A percentile compares a stretch with the other conserved stretches of the same genome.
Conservation (phyloP, 2,888 invertebrate genomes). For the Pyrgus malvae region DNA sequence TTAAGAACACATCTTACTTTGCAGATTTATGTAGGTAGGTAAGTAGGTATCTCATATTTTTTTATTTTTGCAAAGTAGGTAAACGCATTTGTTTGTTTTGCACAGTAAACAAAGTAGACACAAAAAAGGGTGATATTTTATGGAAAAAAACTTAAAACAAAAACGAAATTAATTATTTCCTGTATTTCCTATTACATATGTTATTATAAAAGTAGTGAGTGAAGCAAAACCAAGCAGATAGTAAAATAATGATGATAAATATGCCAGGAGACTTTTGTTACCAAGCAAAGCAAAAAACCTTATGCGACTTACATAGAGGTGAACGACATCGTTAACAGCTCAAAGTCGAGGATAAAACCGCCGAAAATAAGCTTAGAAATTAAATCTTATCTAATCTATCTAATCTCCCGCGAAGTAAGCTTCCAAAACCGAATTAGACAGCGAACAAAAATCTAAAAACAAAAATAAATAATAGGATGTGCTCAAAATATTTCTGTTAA, state of each 20-base stretch:
- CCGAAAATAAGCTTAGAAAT: constrained; percentile 32
- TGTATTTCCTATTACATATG: no score
- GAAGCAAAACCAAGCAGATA: not conserved
- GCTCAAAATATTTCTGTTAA: constrained; percentile 24
- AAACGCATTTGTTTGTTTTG: no score
- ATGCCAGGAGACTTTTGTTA: not conserved
- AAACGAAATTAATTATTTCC: no score
- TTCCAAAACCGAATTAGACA: constrained; percentile 51
- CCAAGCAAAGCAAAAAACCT: constrained; percentile 30
- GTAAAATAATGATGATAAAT: not conserved
- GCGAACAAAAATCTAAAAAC: constrained; percentile 37
- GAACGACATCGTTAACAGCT: constrained; percentile 67
- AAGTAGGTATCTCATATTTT: no score
- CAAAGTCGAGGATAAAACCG: constrained; percentile 41
- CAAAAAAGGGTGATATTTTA: no score
- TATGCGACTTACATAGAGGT: constrained; percentile 74
- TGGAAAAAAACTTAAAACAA: no score
- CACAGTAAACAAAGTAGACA: no score
- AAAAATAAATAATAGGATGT: constrained; percentile 26
- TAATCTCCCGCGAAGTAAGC: constrained; percentile 54
- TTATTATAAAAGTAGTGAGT: no score
- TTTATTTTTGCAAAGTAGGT: no score
- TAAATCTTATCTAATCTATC: constrained; percentile 39
- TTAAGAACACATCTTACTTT: no score
- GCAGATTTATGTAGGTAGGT: no score